Percentiles rank a stretch among this genome's conserved stretches.
Evolutionary conservation across 2,113 vertebrate genomes (phyloP).

Genomic region (Corydoras sp.): DNA sequence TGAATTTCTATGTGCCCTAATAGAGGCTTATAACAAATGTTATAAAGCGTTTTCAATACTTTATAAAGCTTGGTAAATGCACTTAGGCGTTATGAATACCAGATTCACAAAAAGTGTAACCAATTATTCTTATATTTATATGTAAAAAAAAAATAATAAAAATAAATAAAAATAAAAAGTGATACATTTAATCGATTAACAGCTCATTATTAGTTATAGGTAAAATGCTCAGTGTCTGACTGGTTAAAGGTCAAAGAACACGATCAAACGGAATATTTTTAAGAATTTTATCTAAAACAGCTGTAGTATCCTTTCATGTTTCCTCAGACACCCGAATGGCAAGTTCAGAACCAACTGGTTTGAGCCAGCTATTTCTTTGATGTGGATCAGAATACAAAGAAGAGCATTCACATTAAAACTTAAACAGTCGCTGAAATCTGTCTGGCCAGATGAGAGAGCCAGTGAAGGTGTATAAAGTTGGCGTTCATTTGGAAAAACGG

Average conservation of each 20-base stretch:
- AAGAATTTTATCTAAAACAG: slow-evolving; percentile 17
- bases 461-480: background rate
- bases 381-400: background rate
- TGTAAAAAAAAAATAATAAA: no score
- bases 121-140: no score
- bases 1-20: no score
- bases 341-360: slow-evolving; percentile 15
- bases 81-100: no score
- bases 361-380: background rate
- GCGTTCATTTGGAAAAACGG: background rate
- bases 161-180: no score
- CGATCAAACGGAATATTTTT: slow-evolving; percentile 32
- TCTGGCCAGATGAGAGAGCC: background rate
- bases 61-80: no score
- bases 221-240: background rate
- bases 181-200: no score
- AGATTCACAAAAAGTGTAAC: no score
- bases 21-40: no score
- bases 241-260: slow-evolving; percentile 25
- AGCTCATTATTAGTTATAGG: no score
- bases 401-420: background rate
- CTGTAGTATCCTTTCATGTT: slow-evolving; percentile 14
- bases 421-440: background rate
- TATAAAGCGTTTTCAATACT: no score
- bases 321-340: background rate